Conservation (phyloP, 2,888 invertebrate genomes). For the Apodemia hepburni region DNA sequence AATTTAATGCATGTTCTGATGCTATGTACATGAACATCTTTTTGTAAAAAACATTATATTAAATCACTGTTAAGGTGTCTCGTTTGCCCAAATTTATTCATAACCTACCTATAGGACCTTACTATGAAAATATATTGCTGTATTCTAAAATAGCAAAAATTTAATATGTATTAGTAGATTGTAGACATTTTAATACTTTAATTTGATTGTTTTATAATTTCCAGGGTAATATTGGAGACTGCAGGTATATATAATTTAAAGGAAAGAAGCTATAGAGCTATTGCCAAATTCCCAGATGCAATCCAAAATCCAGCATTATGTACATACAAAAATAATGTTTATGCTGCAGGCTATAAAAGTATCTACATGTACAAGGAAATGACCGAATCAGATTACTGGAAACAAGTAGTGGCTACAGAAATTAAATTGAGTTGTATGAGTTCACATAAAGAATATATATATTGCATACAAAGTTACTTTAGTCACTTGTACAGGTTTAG, state of each 20-base stretch:
- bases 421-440: constrained; percentile 48
- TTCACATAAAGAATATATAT: constrained; percentile 55
- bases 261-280: constrained; percentile 44
- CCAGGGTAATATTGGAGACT: constrained; percentile 55
- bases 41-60: no score
- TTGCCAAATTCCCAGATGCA: constrained; percentile 54
- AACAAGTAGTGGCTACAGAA: constrained; percentile 39
- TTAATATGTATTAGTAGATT: no score
- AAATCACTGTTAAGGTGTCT: no score
- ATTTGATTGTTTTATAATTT: constrained; percentile 31
- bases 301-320: constrained; percentile 63
- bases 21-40: no score
- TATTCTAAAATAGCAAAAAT: no score
- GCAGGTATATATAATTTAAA: constrained; percentile 56
- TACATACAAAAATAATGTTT: constrained; percentile 46
- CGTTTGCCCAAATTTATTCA: no score
- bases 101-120: no score
- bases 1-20: no score
- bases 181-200: constrained; percentile 8
- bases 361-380: constrained; percentile 52
- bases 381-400: constrained; percentile 46
- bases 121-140: no score
- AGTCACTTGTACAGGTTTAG: constrained; percentile 52
- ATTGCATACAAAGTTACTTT: constrained; percentile 58
- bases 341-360: constrained; percentile 50